A percentile compares a stretch with the other conserved stretches of the same genome.
Evolutionary conservation across 2,797 vertebrate genomes (phyloP).

Genomic region (Cirrhinus molitorella): DNA sequence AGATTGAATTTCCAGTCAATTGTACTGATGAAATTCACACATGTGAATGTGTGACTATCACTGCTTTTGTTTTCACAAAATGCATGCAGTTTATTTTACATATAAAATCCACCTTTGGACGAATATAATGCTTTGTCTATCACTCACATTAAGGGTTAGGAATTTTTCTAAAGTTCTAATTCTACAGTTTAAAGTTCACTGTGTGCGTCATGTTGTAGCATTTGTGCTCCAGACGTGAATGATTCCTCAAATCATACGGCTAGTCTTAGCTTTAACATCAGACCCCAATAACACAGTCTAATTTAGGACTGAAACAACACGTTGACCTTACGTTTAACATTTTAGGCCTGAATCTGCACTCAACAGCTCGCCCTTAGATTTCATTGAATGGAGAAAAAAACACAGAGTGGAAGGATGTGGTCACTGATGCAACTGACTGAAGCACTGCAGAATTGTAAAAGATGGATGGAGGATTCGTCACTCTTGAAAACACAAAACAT

Average conservation of each 20-base stretch:
- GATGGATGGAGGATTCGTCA: background rate
- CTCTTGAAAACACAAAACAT: background rate
- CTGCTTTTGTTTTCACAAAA: background rate
- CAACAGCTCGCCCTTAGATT: background rate
- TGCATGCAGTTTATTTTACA: background rate
- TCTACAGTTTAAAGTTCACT: background rate
- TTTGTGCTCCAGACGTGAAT: background rate
- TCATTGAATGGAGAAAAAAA: background rate
- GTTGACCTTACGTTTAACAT: background rate
- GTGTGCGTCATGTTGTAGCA: background rate
- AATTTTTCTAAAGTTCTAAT: background rate
- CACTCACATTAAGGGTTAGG: background rate
- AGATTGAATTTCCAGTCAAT: background rate
- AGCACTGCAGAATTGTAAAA: background rate
- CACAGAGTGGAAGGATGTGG: slow-evolving; percentile 24
- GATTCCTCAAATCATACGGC: background rate
- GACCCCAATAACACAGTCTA: background rate
- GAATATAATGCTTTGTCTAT: background rate
- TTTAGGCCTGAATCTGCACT: background rate
- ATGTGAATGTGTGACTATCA: background rate
- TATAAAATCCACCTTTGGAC: background rate
- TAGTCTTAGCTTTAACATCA: background rate
- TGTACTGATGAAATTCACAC: background rate
- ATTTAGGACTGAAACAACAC: background rate
- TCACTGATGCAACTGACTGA: slow-evolving; percentile 3